Evolutionary conservation across 2,888 invertebrate genomes (phyloP).

Genomic region (Unio pictorum): DNA sequence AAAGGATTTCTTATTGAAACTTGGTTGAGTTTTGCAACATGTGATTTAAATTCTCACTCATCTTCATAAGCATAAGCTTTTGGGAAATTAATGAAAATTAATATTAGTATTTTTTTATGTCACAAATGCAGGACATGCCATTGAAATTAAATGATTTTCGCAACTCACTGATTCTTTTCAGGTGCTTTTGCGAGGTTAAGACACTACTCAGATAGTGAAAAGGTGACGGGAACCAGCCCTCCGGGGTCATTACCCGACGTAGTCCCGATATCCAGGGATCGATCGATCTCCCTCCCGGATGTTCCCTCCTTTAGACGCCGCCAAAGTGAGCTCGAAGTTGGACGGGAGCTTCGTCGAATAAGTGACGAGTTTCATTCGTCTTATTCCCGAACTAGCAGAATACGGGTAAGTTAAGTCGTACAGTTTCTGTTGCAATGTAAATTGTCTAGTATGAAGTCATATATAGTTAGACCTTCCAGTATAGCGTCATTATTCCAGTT

Average conservation of each 20-base stretch:
- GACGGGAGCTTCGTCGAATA: constrained; percentile 57
- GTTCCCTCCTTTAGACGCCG: constrained; percentile 44
- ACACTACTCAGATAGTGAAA: constrained; percentile 33
- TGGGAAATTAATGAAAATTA: too few relatives aligned
- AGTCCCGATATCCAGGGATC: constrained; percentile 48
- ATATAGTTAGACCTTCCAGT: too few relatives aligned
- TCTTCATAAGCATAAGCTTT: too few relatives aligned
- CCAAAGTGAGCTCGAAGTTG: constrained; percentile 48
- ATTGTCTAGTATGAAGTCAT: too few relatives aligned
- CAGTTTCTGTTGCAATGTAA: too few relatives aligned
- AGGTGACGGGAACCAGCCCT: constrained; percentile 7
- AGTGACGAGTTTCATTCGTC: constrained; percentile 59
- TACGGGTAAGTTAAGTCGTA: constrained; percentile 3
- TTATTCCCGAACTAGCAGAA: constrained; percentile 23
- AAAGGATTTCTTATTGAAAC: too few relatives aligned
- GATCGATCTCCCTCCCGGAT: constrained; percentile 56
- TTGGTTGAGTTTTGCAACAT: too few relatives aligned
- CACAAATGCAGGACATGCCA: too few relatives aligned
- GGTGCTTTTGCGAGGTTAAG: constrained; percentile 25
- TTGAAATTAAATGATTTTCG: too few relatives aligned
- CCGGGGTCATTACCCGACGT: constrained; percentile 53
- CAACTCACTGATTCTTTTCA: constrained; percentile 5
- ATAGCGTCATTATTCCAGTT: too few relatives aligned
- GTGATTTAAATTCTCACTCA: too few relatives aligned
- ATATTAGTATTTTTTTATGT: too few relatives aligned